A percentile compares a stretch with the other conserved stretches of the same genome.
These are phyloP conservation scores for Rutpela maculata DNA, from an alignment of 2,888 invertebrate species.

Conservation along the genomic window DNA sequence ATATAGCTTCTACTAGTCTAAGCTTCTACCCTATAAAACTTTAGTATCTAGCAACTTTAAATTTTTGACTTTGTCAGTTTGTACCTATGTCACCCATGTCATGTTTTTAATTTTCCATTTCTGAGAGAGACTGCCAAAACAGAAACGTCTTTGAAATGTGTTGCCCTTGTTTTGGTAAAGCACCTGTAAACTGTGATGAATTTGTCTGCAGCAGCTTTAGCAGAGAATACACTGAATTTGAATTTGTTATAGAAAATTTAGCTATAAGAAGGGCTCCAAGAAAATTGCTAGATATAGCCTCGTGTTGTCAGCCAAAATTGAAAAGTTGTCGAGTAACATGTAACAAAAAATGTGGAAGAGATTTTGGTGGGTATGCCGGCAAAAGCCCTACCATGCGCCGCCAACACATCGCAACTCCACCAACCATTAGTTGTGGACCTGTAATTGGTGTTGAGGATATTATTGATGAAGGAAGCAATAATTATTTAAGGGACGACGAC, in stretches of 20 bases:
- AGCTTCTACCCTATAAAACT: too few species aligned
- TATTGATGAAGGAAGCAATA: too few species aligned
- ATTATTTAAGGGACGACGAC: too few species aligned
- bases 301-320: slow-evolving; percentile 21
- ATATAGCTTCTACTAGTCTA: too few species aligned
- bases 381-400: slow-evolving; percentile 5
- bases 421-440: slow-evolving; percentile 39
- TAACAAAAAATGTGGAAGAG: neutral
- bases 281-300: slow-evolving; percentile 53
- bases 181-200: slow-evolving; percentile 49
- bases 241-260: slow-evolving; percentile 60
- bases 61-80: neutral
- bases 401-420: too few species aligned
- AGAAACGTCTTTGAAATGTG: slow-evolving; percentile 42
- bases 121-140: neutral
- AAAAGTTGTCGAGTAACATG: neutral
- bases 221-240: slow-evolving; percentile 58
- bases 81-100: neutral
- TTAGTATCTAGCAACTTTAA: neutral
- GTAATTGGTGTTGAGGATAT: slow-evolving; percentile 20
- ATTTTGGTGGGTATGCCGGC: neutral
- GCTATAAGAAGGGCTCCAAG: slow-evolving; percentile 58
- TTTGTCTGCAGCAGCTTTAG: slow-evolving; percentile 52
- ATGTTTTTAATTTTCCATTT: slow-evolving; percentile 9
- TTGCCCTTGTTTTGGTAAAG: slow-evolving; percentile 50